A percentile compares a stretch with the other conserved stretches of the same genome.
Evolutionary conservation across 2,113 vertebrate genomes (phyloP).

Genomic region (Sinocyclocheilus anophthalmus): DNA sequence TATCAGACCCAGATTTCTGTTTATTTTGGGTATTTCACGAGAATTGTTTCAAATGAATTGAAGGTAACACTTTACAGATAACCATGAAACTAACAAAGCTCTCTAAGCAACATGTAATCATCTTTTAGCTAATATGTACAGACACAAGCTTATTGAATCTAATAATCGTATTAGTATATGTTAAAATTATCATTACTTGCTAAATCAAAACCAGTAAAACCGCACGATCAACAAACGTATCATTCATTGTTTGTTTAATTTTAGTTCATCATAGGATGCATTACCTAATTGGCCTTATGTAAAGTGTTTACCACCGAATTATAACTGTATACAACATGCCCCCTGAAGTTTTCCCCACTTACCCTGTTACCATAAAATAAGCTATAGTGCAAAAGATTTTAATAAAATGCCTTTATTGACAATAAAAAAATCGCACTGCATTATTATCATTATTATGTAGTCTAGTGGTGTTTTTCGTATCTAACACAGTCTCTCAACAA

Average conservation of each 20-base stretch:
- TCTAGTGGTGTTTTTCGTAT: background rate
- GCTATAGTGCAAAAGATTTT: background rate
- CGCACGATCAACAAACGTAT: too few relatives aligned
- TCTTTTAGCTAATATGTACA: too few relatives aligned
- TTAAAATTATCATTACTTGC: background rate
- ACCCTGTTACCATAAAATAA: too few relatives aligned
- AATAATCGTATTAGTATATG: too few relatives aligned
- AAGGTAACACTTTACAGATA: background rate
- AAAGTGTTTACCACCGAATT: too few relatives aligned
- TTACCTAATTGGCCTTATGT: background rate
- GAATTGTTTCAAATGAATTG: background rate
- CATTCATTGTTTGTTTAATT: background rate
- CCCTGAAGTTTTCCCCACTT: too few relatives aligned
- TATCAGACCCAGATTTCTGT: background rate
- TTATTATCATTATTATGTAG: background rate
- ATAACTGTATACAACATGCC: too few relatives aligned
- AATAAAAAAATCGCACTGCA: conserved; percentile 9
- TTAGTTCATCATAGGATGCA: too few relatives aligned
- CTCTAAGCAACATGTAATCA: background rate
- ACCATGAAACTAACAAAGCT: background rate
- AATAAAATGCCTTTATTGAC: conserved; percentile 28
- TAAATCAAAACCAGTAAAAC: too few relatives aligned
- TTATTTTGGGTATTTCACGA: background rate
- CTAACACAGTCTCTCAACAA: background rate
- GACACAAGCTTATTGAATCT: background rate